Conservation (phyloP, 1,140 invertebrate species). For the Eurosta solidaginis region DNA sequence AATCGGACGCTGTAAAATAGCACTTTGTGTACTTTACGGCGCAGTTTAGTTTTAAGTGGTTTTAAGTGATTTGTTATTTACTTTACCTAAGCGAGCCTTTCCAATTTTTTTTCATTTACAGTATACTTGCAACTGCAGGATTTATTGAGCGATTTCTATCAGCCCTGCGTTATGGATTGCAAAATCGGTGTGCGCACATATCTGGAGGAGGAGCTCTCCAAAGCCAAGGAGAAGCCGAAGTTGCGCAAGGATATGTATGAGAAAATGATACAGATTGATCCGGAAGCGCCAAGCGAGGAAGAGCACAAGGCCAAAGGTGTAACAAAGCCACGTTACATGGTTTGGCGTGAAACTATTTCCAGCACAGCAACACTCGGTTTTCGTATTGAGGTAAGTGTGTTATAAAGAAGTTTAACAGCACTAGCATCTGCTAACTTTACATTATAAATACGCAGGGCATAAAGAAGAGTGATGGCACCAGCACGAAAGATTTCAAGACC, state of each 20-base stretch:
- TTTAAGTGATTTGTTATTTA: too few species aligned
- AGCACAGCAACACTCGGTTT: conserved; percentile 94
- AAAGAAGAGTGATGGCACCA: conserved; percentile 83
- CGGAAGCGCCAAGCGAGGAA: conserved; percentile 85
- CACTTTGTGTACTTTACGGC: too few species aligned
- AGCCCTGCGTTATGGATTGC: conserved; percentile 95
- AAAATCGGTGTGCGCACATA: conserved; percentile 95
- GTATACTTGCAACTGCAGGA: conserved; percentile 90
- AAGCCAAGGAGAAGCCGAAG: conserved; percentile 93
- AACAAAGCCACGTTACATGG: conserved; percentile 95
- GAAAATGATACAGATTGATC: conserved; percentile 96
- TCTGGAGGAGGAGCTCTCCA: conserved; percentile 90
- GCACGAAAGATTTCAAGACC: conserved; percentile 96
- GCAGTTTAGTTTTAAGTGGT: too few species aligned
- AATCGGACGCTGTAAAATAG: too few species aligned
- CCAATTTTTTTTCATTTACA: conserved; percentile 39
- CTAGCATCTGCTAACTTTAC: not conserved
- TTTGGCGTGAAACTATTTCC: conserved; percentile 96
- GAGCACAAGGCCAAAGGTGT: conserved; percentile 87
- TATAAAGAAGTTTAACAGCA: not conserved
- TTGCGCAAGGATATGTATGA: conserved; percentile 96
- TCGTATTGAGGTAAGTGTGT: conserved; percentile 74
- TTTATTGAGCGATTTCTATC: conserved; percentile 84
- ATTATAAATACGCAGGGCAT: conserved; percentile 67
- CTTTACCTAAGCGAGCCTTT: not conserved